Evolutionary conservation across 1,140 invertebrate species (phyloP), one percentile per base, ranked within the genome.

Genomic region (Drosophila fuyamai): DNA sequence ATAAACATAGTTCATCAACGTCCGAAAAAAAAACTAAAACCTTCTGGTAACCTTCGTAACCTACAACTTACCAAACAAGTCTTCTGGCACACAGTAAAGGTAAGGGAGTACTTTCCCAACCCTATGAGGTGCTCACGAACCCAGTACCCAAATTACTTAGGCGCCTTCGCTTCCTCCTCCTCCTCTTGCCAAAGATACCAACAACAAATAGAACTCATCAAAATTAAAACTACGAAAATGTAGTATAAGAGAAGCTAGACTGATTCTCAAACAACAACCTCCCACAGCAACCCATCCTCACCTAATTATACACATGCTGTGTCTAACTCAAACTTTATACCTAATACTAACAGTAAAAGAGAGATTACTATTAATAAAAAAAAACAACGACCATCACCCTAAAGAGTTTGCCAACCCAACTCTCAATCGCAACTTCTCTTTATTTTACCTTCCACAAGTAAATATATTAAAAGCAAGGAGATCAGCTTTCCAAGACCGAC

Each of bases 121-220:
- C 32, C 57, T 5, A 60, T 40, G 32, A 9, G 32, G 16, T 51
- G 58, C 47, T 18, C 18, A 18, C 18, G 18, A 59, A 67, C 38
- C n/a, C 38, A 13, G 4, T 4, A 0, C 13, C 13, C 38, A 6
- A 5, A 5, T 40, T 40, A 1, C 18, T 18, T 13, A n/a, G 4
- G 13, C 38, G 38, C 6, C 4, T 0, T n/a, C 13, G 4, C 13
- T n/a, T n/a, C 13, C 13, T 40, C 18, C 18, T 18, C 18, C 18
- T 18, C 18, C 18, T 18, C 18, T 18, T 18, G 18, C 18, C 18
- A 18, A 18, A n/a, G 5, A 40, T 40, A n/a, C 2, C 13, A n/a
- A 40, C 38, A 40, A 40, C 38, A 40, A 40, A n/a, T n/a, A n/a
- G 4, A 40, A n/a, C 4, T 40, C 12, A 40, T 40, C 1, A n/a